Evolutionary conservation across 2,113 vertebrate genomes (phyloP), one percentile per base, ranked within the genome.

Genomic region (Bombycilla garrulus): DNA sequence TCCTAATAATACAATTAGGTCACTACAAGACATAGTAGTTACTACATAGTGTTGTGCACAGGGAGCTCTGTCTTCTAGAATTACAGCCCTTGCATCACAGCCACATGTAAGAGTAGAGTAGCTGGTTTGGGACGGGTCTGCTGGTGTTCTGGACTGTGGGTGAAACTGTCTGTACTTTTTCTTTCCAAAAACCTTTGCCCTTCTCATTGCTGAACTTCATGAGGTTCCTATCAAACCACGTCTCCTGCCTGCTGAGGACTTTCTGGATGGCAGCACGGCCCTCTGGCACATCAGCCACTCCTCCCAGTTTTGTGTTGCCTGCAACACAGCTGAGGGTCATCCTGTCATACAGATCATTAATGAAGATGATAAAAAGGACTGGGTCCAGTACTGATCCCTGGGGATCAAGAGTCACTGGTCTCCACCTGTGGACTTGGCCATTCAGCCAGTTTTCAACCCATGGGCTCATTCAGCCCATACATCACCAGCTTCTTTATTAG

Each of bases 231-330:
- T 25, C 2, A 4, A 23, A 5, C 11, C 14, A 7, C n/a, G 19
- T 58, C 62, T 77, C 29, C 12, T 44, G 25, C 22, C 4, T 26
- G 25, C n/a, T 66, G 51, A 51, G 28, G 23, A 58, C 12, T 17
- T 47, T 21, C 48, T 45, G 44, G 17, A n/a, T 15, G 60, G 35
- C n/a, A 90, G 24, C 7, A 42, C 0, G 0, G 60, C 6, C 6
- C 11, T 60, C 54, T 36, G n/a, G 10, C 10, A 2, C 10, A 17
- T 44, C 33, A 65, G 60, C 23, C 20, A 38, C 40, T 64, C 25
- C 25, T 88, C 50, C 25, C n/a, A 40, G 19, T 69, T 44, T 64
- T 33, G 35, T 36, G 12, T 7, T 7, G 10, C 36, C 60, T 57
- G 26, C 26, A 74, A 8, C 17, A 36, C 11, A 6, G 26, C 33